Evolutionary conservation across 2,113 vertebrate species (phyloP).

Genomic region (Reinhardtius hippoglossoides): DNA sequence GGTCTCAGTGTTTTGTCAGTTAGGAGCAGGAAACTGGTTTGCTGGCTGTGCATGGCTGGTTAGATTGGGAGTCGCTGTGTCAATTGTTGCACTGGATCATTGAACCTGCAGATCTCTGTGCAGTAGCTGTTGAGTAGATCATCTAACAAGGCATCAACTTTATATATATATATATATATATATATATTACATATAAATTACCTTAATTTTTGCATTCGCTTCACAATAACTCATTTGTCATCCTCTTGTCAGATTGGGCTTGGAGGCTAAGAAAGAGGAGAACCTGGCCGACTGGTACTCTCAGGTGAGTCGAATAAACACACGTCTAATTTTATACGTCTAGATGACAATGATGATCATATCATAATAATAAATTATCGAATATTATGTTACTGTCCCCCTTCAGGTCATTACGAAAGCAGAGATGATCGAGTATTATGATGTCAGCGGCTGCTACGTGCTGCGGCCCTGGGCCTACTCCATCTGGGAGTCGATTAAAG

Average conservation of each 20-base stretch:
- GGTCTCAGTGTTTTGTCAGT: not conserved
- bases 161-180: too few relatives aligned
- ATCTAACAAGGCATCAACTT: not conserved
- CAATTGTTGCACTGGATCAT: not conserved
- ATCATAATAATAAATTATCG: not conserved
- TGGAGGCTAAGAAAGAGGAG: slow-evolving; percentile 97
- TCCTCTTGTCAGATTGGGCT: slow-evolving; percentile 85
- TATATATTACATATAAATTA: too few relatives aligned
- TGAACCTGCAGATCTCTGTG: not conserved
- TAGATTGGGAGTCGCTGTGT: slow-evolving; percentile 25
- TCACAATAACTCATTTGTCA: not conserved
- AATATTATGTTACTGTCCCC: not conserved
- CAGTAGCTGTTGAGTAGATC: not conserved
- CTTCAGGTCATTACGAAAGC: slow-evolving; percentile 96
- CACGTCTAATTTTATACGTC: not conserved
- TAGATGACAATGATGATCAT: not conserved
- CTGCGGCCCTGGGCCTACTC: slow-evolving; percentile 94
- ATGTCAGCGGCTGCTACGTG: slow-evolving; percentile 97
- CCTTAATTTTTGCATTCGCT: too few relatives aligned
- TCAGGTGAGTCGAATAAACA: slow-evolving; percentile 82
- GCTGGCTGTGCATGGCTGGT: slow-evolving; percentile 37
- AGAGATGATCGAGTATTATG: slow-evolving; percentile 99
- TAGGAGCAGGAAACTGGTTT: slow-evolving; percentile 5
- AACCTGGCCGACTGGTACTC: slow-evolving; percentile 98
- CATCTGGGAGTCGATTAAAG: slow-evolving; percentile 95